Conservation (phyloP, 1,140 invertebrate species). For the Drosophila virilis region DNA sequence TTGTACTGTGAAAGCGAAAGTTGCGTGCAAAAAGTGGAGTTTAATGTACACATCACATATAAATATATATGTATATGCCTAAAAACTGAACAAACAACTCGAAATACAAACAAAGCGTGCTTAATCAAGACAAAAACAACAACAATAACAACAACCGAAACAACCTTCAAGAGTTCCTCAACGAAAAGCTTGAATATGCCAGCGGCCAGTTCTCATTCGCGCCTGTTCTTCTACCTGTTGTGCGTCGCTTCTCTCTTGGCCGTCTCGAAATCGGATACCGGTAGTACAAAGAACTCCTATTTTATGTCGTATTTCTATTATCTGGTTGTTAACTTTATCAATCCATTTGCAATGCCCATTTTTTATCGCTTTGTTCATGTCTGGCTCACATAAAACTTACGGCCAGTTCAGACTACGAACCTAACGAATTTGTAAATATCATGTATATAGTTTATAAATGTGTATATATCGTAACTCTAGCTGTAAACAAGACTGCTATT, state of each 20-base stretch:
- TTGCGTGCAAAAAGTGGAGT: conserved; percentile 60
- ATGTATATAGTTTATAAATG: conserved; percentile 28
- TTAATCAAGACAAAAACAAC: conserved; percentile 18
- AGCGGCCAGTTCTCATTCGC: conserved; percentile 70
- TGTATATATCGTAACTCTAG: conserved; percentile 17
- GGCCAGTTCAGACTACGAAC: conserved; percentile 1
- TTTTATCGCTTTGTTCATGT: conserved; percentile 78
- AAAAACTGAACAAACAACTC: conserved; percentile 20
- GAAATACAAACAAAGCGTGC: conserved; percentile 29
- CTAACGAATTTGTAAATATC: conserved; percentile 45
- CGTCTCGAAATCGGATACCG: conserved; percentile 75
- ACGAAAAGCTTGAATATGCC: conserved; percentile 59
- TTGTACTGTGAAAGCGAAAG: conserved; percentile 65
- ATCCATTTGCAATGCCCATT: conserved; percentile 80
- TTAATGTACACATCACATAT: conserved; percentile 5
- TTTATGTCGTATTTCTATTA: conserved; percentile 83
- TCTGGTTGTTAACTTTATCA: conserved; percentile 78
- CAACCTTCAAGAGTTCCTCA: conserved; percentile 38
- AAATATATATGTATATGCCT: background rate
- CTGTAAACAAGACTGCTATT: conserved; percentile 42
- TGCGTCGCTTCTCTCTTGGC: conserved; percentile 76
- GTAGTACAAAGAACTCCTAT: conserved; percentile 81
- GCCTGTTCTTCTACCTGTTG: conserved; percentile 74
- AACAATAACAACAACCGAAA: conserved; percentile 6
- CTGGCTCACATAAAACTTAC: conserved; percentile 58